Percentiles rank a stretch among this genome's conserved stretches.
Evolutionary conservation across 2,888 invertebrate species (phyloP).

Genomic region (Lomographa bimaculata): DNA sequence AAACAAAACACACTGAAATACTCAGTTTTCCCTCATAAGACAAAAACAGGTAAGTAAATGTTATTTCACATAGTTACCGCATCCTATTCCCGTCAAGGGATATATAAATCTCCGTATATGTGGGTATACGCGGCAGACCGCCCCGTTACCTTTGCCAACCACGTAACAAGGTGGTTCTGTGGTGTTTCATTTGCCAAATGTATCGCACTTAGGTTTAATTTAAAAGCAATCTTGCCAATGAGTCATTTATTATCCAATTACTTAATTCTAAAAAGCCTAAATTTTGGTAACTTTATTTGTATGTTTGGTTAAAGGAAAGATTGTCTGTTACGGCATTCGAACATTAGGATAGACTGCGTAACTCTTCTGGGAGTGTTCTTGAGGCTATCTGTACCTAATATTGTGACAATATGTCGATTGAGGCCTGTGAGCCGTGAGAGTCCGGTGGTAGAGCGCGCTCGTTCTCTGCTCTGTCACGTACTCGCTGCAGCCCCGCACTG

Average conservation of each 20-base stretch:
- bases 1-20: too few species aligned
- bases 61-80: constrained; percentile 11
- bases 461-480: too few species aligned
- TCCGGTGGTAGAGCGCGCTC: too few species aligned
- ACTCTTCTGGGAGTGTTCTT: too few species aligned
- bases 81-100: constrained; percentile 14
- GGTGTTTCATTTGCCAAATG: constrained; percentile 26
- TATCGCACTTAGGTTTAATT: constrained; percentile 22
- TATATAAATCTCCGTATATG: constrained; percentile 19
- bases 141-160: constrained; percentile 16
- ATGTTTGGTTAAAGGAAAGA: too few species aligned
- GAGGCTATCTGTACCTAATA: too few species aligned
- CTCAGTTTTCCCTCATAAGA: constrained; percentile 2
- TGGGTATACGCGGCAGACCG: constrained; percentile 2
- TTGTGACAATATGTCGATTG: too few species aligned
- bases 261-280: not conserved
- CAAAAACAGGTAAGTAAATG: constrained; percentile 10
- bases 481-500: too few species aligned
- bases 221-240: constrained; percentile 16
- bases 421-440: too few species aligned
- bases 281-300: too few species aligned
- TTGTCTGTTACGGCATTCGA: too few species aligned
- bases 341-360: too few species aligned
- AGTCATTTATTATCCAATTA: constrained; percentile 6
- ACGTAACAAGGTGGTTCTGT: constrained; percentile 22